These are phyloP conservation scores for Bombylius major DNA, from an alignment of 2,888 invertebrate genomes.

Conservation along the genomic window DNA sequence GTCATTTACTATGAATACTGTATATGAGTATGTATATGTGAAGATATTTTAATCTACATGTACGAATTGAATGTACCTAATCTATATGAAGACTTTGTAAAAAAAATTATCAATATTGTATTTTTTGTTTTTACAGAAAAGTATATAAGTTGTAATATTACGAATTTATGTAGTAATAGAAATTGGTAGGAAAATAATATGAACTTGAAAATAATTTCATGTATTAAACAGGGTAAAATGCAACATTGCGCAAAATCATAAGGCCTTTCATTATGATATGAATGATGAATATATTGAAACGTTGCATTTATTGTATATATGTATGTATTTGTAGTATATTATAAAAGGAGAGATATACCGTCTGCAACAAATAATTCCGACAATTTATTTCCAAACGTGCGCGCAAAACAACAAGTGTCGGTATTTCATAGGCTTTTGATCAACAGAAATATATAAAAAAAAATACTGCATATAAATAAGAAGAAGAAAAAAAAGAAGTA, in stretches of 20 bases:
- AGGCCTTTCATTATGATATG: neutral
- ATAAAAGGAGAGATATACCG: neutral
- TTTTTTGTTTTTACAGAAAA: no score
- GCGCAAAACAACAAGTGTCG: conserved; percentile 8
- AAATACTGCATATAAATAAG: neutral
- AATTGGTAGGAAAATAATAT: no score
- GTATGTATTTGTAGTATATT: neutral
- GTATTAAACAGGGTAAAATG: conserved; percentile 11
- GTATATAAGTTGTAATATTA: no score
- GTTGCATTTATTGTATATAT: neutral
- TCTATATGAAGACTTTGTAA: no score
- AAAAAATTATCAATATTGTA: neutral
- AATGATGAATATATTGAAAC: neutral
- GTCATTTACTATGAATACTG: neutral
- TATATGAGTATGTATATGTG: neutral
- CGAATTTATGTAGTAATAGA: no score
- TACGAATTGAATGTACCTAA: no score
- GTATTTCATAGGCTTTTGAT: conserved; percentile 6
- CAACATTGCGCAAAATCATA: conserved; percentile 7
- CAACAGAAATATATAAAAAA: neutral
- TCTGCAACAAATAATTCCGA: conserved; percentile 28
- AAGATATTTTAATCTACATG: no score
- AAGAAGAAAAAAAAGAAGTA: neutral
- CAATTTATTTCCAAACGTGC: conserved; percentile 37
- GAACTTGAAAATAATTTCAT: neutral